Percentiles rank a stretch among this genome's conserved stretches.
phyloP scores from a whole-genome alignment of 2,888 invertebrate species.

The Amphipoea oculea region DNA sequence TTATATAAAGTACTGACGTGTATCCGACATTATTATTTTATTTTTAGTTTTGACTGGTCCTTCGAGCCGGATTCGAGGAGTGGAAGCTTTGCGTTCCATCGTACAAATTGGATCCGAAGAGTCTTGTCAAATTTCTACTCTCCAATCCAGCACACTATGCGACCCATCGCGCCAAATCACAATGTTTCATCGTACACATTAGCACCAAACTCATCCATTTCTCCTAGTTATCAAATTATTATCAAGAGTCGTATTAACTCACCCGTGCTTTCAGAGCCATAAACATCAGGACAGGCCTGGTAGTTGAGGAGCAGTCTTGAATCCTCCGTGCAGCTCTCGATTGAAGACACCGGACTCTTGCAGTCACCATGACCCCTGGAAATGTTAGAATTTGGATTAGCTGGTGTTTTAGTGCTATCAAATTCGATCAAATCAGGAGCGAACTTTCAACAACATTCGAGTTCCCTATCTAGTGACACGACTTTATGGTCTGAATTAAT shows the following conservation, averaged over 20 bases:
- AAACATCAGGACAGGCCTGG: conserved; percentile 98
- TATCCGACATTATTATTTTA: not conserved
- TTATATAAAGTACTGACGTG: not conserved
- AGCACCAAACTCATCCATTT: not conserved
- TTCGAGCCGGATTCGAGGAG: conserved; percentile 12
- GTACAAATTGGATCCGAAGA: not conserved
- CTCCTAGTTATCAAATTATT: not conserved
- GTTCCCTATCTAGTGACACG: not conserved
- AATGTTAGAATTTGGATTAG: conserved; percentile 11
- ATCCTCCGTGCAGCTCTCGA: conserved; percentile 98
- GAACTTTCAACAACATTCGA: not conserved
- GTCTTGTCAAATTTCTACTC: not conserved
- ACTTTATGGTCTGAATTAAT: not conserved
- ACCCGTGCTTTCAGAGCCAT: conserved; percentile 97
- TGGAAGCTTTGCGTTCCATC: not conserved
- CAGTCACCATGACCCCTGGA: conserved; percentile 96
- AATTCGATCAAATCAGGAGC: not conserved
- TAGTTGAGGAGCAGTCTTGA: conserved; percentile 97
- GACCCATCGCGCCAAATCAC: too few species aligned
- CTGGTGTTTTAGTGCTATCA: not conserved
- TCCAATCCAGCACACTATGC: not conserved
- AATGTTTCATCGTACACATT: not conserved
- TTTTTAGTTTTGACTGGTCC: not conserved
- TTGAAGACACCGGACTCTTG: conserved; percentile 96
- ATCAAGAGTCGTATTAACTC: conserved; percentile 53